phyloP scores from a whole-genome alignment of 2,113 vertebrate species.

The Marmota monax region DNA sequence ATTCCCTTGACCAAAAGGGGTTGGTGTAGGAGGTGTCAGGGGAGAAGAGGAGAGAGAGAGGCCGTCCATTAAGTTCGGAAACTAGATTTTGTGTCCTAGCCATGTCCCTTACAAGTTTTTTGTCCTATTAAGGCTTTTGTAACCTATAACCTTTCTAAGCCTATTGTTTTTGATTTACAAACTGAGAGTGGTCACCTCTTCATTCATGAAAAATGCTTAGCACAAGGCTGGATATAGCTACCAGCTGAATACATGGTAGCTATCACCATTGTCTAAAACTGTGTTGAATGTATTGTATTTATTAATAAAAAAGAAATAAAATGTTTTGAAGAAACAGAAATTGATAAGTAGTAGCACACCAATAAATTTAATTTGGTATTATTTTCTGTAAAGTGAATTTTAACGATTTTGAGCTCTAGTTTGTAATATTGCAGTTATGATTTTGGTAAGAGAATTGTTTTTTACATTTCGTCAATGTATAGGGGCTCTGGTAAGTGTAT shows the following conservation, averaged over 20 bases:
- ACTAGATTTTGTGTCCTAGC: neutral
- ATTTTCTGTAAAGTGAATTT: neutral
- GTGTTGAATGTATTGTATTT: neutral
- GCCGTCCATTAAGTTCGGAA: neutral
- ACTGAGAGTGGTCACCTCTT: neutral
- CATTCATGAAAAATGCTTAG: neutral
- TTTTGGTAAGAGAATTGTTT: neutral
- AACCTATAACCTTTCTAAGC: neutral
- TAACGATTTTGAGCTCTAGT: neutral
- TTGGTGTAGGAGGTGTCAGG: too few species aligned
- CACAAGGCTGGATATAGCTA: neutral
- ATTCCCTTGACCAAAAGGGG: neutral
- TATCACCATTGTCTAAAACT: neutral
- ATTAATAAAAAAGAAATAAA: neutral
- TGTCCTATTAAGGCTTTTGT: neutral
- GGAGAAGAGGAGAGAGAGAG: too few species aligned
- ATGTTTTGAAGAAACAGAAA: neutral
- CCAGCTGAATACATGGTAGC: neutral
- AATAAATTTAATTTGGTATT: conserved; percentile 32
- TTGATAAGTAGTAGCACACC: neutral
- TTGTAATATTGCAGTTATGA: neutral
- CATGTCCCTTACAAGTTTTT: neutral
- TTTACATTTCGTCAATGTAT: neutral
- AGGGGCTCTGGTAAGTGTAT: neutral
- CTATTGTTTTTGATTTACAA: neutral